These are phyloP conservation scores for Jacana jacana DNA, from an alignment of 2,113 vertebrate species.

Conservation along the genomic window DNA sequence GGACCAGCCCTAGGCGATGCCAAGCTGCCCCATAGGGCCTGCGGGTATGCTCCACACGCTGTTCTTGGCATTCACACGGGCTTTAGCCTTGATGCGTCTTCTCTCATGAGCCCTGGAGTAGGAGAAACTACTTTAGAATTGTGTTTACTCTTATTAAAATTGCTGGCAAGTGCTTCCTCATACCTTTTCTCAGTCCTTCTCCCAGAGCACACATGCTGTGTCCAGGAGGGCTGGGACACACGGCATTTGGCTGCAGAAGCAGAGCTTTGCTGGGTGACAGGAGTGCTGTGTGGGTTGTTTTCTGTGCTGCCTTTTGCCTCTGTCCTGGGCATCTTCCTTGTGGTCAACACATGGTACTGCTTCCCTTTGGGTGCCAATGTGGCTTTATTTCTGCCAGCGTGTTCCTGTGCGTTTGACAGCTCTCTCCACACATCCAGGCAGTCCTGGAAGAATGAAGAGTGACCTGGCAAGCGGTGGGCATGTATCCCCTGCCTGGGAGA, in stretches of 20 bases:
- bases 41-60: neutral
- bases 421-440: accelerated
- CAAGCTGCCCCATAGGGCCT: neutral
- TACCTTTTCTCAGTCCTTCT: neutral
- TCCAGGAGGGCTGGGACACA: neutral
- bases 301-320: neutral
- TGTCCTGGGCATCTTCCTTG: neutral
- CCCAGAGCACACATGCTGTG: neutral
- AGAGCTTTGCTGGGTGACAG: neutral
- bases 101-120: neutral
- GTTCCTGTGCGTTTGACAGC: accelerated
- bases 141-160: neutral
- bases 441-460: accelerated
- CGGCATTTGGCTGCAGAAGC: neutral
- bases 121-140: neutral
- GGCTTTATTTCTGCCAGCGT: neutral
- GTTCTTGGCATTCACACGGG: neutral
- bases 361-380: neutral
- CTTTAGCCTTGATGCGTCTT: no score
- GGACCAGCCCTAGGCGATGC: neutral
- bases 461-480: accelerated
- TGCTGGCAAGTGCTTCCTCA: neutral
- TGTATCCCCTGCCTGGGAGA: neutral
- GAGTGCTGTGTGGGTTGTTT: neutral
- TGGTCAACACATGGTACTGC: neutral